Percentiles rank a stretch among this genome's conserved stretches.
Evolutionary conservation across 2,888 invertebrate genomes (phyloP).

Genomic region (Cephus sareptanus): DNA sequence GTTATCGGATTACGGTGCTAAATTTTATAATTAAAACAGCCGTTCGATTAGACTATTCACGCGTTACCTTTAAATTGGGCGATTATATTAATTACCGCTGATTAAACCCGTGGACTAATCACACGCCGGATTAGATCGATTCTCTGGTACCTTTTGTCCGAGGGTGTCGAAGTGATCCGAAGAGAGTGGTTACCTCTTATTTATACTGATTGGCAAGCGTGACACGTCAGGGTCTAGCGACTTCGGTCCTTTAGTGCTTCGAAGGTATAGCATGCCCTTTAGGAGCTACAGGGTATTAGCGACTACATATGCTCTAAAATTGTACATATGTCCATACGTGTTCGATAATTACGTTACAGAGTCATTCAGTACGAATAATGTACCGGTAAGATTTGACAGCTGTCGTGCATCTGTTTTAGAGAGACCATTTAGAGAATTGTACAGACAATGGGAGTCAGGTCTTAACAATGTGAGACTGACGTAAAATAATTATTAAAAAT

Average conservation of each 20-base stretch:
- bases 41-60: neutral
- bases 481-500: neutral
- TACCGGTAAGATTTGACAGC: neutral
- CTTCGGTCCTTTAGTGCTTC: conserved; percentile 17
- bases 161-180: neutral
- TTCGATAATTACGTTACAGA: neutral
- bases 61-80: neutral
- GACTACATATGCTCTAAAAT: neutral
- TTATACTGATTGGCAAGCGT: conserved; percentile 25
- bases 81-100: neutral
- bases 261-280: neutral
- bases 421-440: neutral
- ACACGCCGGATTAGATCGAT: conserved; percentile 3
- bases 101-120: neutral
- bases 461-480: neutral
- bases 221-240: conserved; percentile 33
- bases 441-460: neutral
- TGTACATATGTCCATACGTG: neutral
- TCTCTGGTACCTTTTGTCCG: neutral
- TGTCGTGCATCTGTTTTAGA: neutral
- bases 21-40: neutral
- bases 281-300: neutral
- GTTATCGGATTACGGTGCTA: neutral
- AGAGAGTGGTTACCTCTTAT: conserved; percentile 22
- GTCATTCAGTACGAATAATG: neutral